Percentiles rank a stretch among this genome's conserved stretches.
Evolutionary conservation across 1,140 invertebrate genomes (phyloP).

Genomic region (Laupala kohalensis): DNA sequence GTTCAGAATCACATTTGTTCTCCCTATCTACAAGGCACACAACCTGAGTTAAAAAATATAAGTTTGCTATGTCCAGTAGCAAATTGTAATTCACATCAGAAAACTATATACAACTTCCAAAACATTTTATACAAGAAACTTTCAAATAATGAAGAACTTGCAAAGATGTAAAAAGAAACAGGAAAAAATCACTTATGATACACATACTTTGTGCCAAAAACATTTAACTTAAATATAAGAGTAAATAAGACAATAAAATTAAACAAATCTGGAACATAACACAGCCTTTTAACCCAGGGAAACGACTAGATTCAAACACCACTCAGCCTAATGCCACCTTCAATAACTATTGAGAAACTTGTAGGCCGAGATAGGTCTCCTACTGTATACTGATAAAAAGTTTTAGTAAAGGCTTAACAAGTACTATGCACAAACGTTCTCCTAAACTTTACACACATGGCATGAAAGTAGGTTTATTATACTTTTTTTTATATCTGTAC

Average conservation of each 20-base stretch:
- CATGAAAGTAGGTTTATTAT: background rate
- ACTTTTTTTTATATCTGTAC: background rate
- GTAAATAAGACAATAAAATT: background rate
- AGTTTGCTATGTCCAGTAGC: background rate
- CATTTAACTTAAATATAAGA: background rate
- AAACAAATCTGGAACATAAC: background rate
- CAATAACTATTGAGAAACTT: background rate
- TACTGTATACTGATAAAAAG: background rate
- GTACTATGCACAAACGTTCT: conserved; percentile 1
- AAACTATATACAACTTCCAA: no score
- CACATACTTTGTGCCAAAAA: background rate
- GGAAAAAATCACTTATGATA: no score
- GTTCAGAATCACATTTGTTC: background rate
- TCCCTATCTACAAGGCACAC: background rate
- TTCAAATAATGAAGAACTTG: no score
- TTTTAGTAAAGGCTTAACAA: background rate
- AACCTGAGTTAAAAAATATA: background rate
- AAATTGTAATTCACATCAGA: background rate
- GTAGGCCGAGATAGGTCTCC: background rate
- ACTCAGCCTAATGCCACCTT: background rate
- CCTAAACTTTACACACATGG: background rate
- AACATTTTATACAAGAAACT: no score
- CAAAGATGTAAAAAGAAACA: no score
- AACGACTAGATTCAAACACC: conserved; percentile 13
- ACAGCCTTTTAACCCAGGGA: conserved; percentile 12